These are phyloP conservation scores for Torymus auratus DNA, from an alignment of 2,888 invertebrate genomes.

Conservation along the genomic window DNA sequence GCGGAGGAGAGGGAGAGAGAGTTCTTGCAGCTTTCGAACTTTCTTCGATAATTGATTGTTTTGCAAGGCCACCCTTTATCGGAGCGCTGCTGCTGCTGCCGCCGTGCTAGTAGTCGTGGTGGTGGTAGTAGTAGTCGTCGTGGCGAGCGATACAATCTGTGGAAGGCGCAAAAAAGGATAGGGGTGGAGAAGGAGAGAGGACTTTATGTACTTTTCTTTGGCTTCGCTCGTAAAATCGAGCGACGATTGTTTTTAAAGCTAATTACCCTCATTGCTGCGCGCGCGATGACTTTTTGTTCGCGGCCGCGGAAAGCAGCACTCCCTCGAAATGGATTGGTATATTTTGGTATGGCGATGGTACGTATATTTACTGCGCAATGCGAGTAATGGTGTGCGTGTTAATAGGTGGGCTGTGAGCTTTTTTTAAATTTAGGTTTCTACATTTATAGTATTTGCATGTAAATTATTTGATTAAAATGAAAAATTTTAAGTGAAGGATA, in stretches of 20 bases:
- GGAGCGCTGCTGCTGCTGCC: not conserved
- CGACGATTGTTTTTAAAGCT: conserved; percentile 29
- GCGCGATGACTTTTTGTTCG: not conserved
- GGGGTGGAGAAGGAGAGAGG: not conserved
- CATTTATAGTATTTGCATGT: too few relatives aligned
- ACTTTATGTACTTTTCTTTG: conserved; percentile 37
- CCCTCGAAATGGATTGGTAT: too few relatives aligned
- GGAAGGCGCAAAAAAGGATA: conserved; percentile 3
- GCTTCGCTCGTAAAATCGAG: not conserved
- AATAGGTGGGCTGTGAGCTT: too few relatives aligned
- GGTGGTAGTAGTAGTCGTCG: not conserved
- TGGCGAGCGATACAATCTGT: conserved; percentile 22
- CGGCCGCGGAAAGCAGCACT: not conserved
- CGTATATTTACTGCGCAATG: too few relatives aligned
- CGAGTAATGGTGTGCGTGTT: too few relatives aligned
- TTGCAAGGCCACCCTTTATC: conserved; percentile 64
- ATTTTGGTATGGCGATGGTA: too few relatives aligned
- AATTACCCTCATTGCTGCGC: conserved; percentile 3
- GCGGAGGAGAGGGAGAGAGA: conserved; percentile 20
- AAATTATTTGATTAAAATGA: too few relatives aligned
- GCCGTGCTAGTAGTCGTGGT: too few relatives aligned
- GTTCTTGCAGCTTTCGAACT: conserved; percentile 65
- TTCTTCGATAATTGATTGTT: conserved; percentile 74
- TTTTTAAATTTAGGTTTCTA: too few relatives aligned
- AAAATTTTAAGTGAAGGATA: too few relatives aligned